Conservation (phyloP, 2,113 vertebrate species). For the Corvus moneduloides region DNA sequence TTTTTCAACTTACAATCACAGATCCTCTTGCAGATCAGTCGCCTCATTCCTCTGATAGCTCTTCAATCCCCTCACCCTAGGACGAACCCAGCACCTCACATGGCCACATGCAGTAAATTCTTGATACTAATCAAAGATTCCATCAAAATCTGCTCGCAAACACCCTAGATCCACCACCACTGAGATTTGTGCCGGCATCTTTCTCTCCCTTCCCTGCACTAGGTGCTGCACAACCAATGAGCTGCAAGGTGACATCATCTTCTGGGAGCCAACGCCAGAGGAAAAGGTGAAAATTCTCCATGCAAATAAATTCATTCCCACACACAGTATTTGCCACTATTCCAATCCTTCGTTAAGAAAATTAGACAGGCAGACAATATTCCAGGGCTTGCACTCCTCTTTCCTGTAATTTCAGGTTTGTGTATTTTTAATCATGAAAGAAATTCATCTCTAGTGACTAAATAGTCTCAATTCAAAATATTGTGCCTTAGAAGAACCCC, state of each 20-base stretch:
- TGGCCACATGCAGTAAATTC: constrained; percentile 69
- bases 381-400: neutral
- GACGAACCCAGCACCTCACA: constrained; percentile 73
- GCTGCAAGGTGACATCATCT: constrained; percentile 92
- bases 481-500: neutral
- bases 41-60: constrained; percentile 90
- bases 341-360: neutral
- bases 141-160: constrained; percentile 66
- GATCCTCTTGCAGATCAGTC: constrained; percentile 97
- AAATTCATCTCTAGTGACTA: neutral
- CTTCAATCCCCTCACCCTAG: constrained; percentile 76
- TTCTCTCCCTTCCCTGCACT: constrained; percentile 83
- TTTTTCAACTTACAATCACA: constrained; percentile 97
- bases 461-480: neutral
- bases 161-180: constrained; percentile 73
- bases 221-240: constrained; percentile 86
- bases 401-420: neutral
- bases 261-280: constrained; percentile 84
- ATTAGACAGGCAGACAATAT: neutral
- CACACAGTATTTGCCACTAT: constrained; percentile 1
- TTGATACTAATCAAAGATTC: constrained; percentile 66
- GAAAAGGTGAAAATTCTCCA: constrained; percentile 82
- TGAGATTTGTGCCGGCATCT: constrained; percentile 83
- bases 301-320: constrained; percentile 75
- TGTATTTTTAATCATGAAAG: neutral